These are phyloP conservation scores for Chesias legatella DNA, from an alignment of 2,888 invertebrate genomes.

Conservation along the genomic window DNA sequence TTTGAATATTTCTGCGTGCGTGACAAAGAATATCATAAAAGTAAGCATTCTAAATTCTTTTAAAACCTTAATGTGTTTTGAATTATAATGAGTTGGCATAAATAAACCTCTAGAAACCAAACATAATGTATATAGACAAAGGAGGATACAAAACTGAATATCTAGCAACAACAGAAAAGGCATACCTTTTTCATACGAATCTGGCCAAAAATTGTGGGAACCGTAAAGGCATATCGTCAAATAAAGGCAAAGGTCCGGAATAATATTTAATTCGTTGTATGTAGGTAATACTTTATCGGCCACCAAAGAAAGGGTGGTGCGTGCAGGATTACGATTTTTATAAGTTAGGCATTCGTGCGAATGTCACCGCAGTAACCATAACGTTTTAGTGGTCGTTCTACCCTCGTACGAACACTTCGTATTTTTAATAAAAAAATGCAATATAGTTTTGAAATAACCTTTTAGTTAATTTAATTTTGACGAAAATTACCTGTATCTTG, in stretches of 20 bases:
- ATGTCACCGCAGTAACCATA: constrained; percentile 76
- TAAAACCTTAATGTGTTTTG: too few relatives aligned
- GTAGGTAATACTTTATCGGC: constrained; percentile 54
- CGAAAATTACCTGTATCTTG: too few relatives aligned
- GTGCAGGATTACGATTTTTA: constrained; percentile 67
- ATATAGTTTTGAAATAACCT: constrained; percentile 68
- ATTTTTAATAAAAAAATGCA: constrained; percentile 73
- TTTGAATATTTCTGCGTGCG: constrained; percentile 33
- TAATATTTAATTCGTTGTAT: constrained; percentile 55
- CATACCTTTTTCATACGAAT: constrained; percentile 10
- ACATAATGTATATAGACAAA: too few relatives aligned
- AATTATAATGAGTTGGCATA: too few relatives aligned
- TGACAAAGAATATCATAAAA: constrained; percentile 22
- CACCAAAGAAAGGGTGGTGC: constrained; percentile 45
- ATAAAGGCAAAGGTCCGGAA: constrained; percentile 42
- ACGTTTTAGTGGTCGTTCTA: constrained; percentile 73
- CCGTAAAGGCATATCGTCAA: constrained; percentile 42
- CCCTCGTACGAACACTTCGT: constrained; percentile 70
- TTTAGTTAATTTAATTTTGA: too few relatives aligned
- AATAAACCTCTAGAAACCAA: too few relatives aligned
- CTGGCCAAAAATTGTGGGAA: constrained; percentile 36
- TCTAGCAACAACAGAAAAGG: not conserved
- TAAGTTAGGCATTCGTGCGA: constrained; percentile 71
- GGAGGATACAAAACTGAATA: too few relatives aligned
- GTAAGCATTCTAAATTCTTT: not conserved